phyloP scores from a whole-genome alignment of 2,113 vertebrate species.

The Abramis brama region DNA sequence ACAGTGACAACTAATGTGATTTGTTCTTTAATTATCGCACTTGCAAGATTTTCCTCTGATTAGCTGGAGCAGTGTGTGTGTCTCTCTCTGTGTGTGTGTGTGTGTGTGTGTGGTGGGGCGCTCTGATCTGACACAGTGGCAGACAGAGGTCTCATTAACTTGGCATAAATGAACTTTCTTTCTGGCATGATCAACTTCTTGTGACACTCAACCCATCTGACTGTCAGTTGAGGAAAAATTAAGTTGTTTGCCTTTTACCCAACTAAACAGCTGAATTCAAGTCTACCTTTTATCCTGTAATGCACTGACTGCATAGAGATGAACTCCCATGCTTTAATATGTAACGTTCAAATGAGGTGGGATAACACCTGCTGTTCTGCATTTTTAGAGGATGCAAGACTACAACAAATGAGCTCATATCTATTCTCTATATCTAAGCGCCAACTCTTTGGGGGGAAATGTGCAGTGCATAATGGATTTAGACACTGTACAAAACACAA shows the following conservation, averaged over 20 bases:
- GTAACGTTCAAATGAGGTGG: background rate
- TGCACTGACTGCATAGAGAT: background rate
- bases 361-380: background rate
- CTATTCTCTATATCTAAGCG: too few relatives aligned
- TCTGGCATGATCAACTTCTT: constrained; percentile 6
- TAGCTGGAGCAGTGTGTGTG: background rate
- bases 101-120: background rate
- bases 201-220: background rate
- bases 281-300: background rate
- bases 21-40: constrained; percentile 28
- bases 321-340: background rate
- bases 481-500: background rate
- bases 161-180: background rate
- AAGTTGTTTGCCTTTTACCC: background rate
- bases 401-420: background rate
- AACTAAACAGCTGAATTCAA: background rate
- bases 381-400: background rate
- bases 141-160: constrained; percentile 9
- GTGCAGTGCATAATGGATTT: background rate
- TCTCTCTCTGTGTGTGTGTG: too few relatives aligned
- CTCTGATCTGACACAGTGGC: background rate
- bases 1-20: constrained; percentile 13
- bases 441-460: too few relatives aligned
- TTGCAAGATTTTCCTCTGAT: constrained; percentile 15
- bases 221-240: background rate